A percentile compares a stretch with the other conserved stretches of the same genome.
Evolutionary conservation across 23 tunicate species (phyloP).

Genomic region (Aplidium turbinatum): DNA sequence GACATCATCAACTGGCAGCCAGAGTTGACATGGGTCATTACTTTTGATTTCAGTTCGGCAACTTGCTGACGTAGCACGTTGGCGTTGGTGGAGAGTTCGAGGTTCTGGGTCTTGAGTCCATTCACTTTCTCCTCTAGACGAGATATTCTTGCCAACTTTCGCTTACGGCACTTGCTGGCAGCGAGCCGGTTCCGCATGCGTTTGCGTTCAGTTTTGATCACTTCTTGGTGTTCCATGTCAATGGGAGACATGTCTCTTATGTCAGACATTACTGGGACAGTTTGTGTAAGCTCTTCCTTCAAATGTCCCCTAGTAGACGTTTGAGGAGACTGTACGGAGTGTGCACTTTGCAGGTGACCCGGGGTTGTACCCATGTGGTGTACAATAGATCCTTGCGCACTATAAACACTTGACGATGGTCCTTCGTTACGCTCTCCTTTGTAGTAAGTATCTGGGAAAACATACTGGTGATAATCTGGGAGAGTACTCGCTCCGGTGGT

Average conservation of each 20-base stretch:
- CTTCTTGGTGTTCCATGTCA: slow-evolving; percentile 89
- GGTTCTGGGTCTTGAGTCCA: slow-evolving; percentile 69
- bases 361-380: slow-evolving; percentile 90
- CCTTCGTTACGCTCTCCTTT: slow-evolving; percentile 29
- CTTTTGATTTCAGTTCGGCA: slow-evolving; percentile 88
- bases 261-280: slow-evolving; percentile 55
- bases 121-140: slow-evolving; percentile 93
- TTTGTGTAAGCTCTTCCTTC: slow-evolving; percentile 79
- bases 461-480: slow-evolving; percentile 48
- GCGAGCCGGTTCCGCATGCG: slow-evolving; percentile 96
- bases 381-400: slow-evolving; percentile 46
- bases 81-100: slow-evolving; percentile 75
- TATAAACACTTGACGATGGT: slow-evolving; percentile 55
- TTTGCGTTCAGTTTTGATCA: slow-evolving; percentile 95
- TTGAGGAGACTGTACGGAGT: slow-evolving; percentile 5
- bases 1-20: slow-evolving; percentile 87
- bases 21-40: slow-evolving; percentile 85
- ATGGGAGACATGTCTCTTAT: slow-evolving; percentile 87
- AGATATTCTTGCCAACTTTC: slow-evolving; percentile 93
- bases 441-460: slow-evolving; percentile 51
- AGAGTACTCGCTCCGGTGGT: slow-evolving; percentile 42
- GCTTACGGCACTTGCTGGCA: slow-evolving; percentile 96
- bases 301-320: not conserved
- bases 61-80: slow-evolving; percentile 86
- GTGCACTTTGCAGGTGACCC: too few species aligned